Base-by-base conservation (phyloP, 2,797 vertebrate species). In the Pelodytes ibericus region DNA sequence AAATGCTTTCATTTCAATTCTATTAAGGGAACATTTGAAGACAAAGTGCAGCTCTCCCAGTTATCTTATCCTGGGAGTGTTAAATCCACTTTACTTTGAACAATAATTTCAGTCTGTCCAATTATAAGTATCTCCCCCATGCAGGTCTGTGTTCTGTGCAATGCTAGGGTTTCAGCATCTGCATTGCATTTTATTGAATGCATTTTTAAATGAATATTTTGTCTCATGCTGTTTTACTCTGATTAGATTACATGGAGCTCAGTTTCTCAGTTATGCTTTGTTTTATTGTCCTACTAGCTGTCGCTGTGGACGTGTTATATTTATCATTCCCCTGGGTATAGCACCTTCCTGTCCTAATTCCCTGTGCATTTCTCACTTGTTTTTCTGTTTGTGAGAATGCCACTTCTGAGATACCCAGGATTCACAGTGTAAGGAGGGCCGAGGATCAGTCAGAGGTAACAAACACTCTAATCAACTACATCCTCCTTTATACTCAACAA, bases 161-260 rank as follows among this genome's bases (percentile, higher is more conserved):
- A 57, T 64, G 70, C 74, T 71, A 51, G 11, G 31, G 30, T 24
- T 76, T 63, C 66, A 49, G 41, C 63, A 76, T 76, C 66, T 69
- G 65, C 56, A 70, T 76, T 39, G 24, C 29, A 77, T 71, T 62
- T 36, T 56, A 64, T 77, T 77, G 56, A 71, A 77, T 71, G 67
- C 59, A 71, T 68, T 71, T 71, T 62, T 60, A 71, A 77, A 77
- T 77, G 67, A 77, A 77, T 77, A 77, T 71, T 58, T 58, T 26
- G 39, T n/a, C 59, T 13, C 74, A 68, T 10, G 74, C 74, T 77
- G 74, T 26, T 71, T 64, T 26, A 31, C 61, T 31, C 74, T 77
- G 74, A 77, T 77, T 71, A 69, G 62, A 71, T 71, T 71, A 77
- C 70, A 71, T 58, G 26, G n/a, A n/a, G n/a, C n/a, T n/a, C n/a